A percentile compares a stretch with the other conserved stretches of the same genome.
Evolutionary conservation across 2,888 invertebrate species (phyloP).

Genomic region (Cryptosula pallasiana): DNA sequence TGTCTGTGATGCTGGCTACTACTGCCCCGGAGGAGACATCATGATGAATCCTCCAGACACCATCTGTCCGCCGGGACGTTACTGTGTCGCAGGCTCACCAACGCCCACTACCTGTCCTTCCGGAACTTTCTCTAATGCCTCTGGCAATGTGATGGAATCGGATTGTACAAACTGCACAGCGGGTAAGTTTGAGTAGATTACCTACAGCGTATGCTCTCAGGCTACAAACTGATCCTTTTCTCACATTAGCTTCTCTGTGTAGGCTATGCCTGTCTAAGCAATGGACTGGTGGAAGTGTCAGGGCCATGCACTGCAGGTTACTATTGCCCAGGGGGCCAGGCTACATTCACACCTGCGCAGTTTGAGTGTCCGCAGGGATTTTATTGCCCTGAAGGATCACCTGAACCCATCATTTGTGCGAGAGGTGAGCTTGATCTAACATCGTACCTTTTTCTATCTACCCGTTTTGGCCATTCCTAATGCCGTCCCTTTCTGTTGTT

Average conservation of each 20-base stretch:
- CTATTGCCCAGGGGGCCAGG: conserved; percentile 47
- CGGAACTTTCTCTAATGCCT: conserved; percentile 45
- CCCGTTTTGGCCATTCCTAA: too few species aligned
- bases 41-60: conserved; percentile 34
- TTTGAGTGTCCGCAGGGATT: conserved; percentile 41
- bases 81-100: conserved; percentile 40
- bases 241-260: not conserved
- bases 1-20: conserved; percentile 42
- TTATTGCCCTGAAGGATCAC: conserved; percentile 42
- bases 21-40: conserved; percentile 41
- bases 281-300: conserved; percentile 36
- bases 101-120: conserved; percentile 38
- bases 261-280: conserved; percentile 45
- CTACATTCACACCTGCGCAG: conserved; percentile 34
- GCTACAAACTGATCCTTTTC: not conserved
- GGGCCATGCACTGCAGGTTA: conserved; percentile 40
- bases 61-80: conserved; percentile 40
- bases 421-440: conserved; percentile 34
- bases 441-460: too few species aligned
- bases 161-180: conserved; percentile 47
- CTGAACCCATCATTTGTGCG: conserved; percentile 36
- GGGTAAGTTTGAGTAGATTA: conserved; percentile 10
- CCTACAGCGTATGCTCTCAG: not conserved
- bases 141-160: conserved; percentile 39
- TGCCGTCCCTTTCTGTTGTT: too few species aligned